Base-by-base conservation (phyloP, 92 coral and sea anemone species). In the Phenganax stokvisi region DNA sequence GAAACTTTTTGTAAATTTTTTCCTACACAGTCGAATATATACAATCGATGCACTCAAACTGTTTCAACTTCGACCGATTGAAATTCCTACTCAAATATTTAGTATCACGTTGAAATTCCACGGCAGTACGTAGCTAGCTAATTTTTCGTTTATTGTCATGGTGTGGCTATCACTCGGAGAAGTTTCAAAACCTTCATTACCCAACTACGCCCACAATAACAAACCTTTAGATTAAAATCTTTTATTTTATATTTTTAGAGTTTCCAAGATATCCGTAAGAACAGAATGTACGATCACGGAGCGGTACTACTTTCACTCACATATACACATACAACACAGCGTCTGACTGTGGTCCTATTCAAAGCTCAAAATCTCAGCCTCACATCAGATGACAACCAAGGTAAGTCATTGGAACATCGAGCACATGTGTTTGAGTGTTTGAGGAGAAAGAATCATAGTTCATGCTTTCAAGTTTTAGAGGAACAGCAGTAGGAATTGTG, bases 301-400 rank as follows among this genome's bases (percentile, higher is more conserved):
- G 73, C 74, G 47, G 75, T 96, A 76, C 75, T 96, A 66, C 90
- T 89, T 83, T 96, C 99, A 12, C 85, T 96, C 55, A 96, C 92
- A 88, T 96, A 92, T 74, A 89, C 92, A 97, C 97, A 97, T 86
- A 89, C 92, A 88, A 92, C 99, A 88, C 88, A 97, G 27, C 83
- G 96, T 73, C 88, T 96, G 63, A 92, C 99, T 27, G 89, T 92
- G 37, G 97, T 96, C 2, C 78, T 96, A 51, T 96, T 96, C 85
- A 96, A 96, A 88, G 99, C 96, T 11, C 85, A 90, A 60, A 90
- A 92, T 77, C 82, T 96, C 70, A 88, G 86, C 83, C 86, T 89
- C 13, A 87, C 84, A 28, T 90, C 92, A 29, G 99, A 96, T 62
- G 97, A 93, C 54, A 90, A 86, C 71, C 97, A 97, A 92, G 99